Evolutionary conservation across 2,113 vertebrate species (phyloP).

Genomic region (Isurus oxyrinchus): DNA sequence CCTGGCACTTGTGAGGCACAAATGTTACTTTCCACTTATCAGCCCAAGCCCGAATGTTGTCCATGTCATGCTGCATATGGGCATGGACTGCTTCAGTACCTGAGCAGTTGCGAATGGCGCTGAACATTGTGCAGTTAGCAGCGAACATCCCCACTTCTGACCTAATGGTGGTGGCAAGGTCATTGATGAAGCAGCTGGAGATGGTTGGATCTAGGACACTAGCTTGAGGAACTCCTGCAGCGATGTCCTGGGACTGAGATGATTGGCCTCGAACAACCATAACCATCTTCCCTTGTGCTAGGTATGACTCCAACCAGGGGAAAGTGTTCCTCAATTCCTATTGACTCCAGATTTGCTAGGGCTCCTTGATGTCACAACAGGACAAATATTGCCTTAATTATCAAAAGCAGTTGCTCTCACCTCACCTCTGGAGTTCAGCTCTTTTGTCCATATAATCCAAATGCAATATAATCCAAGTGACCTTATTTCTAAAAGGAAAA

Average conservation of each 20-base stretch:
- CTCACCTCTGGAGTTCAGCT: neutral
- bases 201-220: neutral
- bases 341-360: neutral
- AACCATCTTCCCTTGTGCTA: too few relatives aligned
- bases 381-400: neutral
- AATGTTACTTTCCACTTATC: neutral
- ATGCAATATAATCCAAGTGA: neutral
- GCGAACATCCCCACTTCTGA: neutral
- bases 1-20: neutral
- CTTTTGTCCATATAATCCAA: neutral
- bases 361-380: neutral
- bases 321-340: neutral
- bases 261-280: neutral
- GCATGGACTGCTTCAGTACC: neutral
- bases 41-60: neutral
- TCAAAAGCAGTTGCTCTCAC: neutral
- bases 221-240: neutral
- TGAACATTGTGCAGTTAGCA: neutral
- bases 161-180: neutral
- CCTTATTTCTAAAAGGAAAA: neutral
- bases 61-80: neutral
- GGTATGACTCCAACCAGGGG: too few relatives aligned
- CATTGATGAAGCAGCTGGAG: neutral
- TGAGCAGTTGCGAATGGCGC: neutral
- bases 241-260: neutral